Evolutionary conservation across 2,113 vertebrate genomes (phyloP).

Genomic region (human (Homo sapiens)): GRCh38 chr20:56035001-56035500

Average conservation of each 20-base stretch:
- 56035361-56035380: background rate
- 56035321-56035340: too few relatives aligned
- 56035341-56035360: too few relatives aligned
- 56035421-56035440: background rate
- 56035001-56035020: background rate
- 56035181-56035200: background rate
- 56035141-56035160: background rate
- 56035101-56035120: background rate
- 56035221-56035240: background rate
- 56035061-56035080: background rate
- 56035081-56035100: background rate
- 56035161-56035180: background rate
- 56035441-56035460: background rate
- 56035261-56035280: background rate
- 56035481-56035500: accelerated
- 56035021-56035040: background rate
- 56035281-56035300: background rate
- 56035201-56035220: background rate
- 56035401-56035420: background rate
- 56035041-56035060: background rate
- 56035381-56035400: background rate
- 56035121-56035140: background rate
- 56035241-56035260: background rate
- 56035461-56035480: background rate
- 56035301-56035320: too few relatives aligned